These are phyloP conservation scores for Sarcophaga carnaria DNA, from an alignment of 2,888 invertebrate species.

Conservation along the genomic window DNA sequence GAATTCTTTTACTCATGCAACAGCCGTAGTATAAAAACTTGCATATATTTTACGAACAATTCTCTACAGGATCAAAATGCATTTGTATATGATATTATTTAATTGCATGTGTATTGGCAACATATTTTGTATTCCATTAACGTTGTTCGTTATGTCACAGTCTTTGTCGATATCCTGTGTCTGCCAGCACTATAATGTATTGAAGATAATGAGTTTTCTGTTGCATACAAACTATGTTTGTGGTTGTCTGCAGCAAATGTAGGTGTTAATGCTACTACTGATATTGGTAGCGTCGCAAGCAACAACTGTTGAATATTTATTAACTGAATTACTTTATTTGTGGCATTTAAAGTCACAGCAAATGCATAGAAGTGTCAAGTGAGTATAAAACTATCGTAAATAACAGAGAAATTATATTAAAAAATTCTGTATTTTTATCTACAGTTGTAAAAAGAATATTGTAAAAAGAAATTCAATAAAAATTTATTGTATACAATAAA, in stretches of 20 bases:
- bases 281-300: not conserved
- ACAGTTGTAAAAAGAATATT: not conserved
- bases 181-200: slow-evolving; percentile 16
- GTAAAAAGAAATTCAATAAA: not conserved
- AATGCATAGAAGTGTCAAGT: slow-evolving; percentile 2
- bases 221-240: slow-evolving; percentile 16
- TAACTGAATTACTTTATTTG: slow-evolving; percentile 1
- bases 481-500: not conserved
- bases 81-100: not conserved
- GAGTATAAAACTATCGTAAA: not conserved
- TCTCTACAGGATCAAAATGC: not conserved
- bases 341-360: not conserved
- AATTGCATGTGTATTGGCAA: not conserved
- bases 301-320: slow-evolving; percentile 22
- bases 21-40: not conserved
- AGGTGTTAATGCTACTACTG: not conserved
- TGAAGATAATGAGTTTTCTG: slow-evolving; percentile 35
- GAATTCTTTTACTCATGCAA: too few species aligned
- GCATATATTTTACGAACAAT: not conserved
- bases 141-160: not conserved
- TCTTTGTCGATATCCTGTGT: not conserved
- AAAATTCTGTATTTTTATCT: not conserved
- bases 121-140: slow-evolving; percentile 53
- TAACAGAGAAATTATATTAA: not conserved
- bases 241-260: slow-evolving; percentile 9